Evolutionary conservation across 2,113 vertebrate species (phyloP).

Genomic region (Porphyrio hochstetteri): DNA sequence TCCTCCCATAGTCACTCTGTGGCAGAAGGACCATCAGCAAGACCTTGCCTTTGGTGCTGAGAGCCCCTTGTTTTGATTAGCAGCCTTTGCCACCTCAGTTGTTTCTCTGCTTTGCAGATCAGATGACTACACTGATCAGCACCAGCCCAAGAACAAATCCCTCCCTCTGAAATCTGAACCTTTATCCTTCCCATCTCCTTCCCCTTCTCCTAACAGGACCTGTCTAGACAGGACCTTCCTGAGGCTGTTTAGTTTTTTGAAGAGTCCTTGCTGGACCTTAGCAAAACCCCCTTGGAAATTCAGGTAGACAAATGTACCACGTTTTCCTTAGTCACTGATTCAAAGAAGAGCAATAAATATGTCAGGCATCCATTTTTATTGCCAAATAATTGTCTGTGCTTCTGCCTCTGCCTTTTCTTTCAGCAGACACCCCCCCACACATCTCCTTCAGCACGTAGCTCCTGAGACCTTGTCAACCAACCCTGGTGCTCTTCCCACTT

Average conservation of each 20-base stretch:
- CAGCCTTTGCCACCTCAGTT: background rate
- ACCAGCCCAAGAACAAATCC: background rate
- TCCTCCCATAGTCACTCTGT: accelerated
- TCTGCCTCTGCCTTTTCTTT: background rate
- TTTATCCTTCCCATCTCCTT: background rate
- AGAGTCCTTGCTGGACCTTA: background rate
- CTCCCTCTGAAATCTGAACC: background rate
- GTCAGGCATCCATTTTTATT: background rate
- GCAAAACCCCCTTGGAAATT: background rate
- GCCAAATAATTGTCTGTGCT: background rate
- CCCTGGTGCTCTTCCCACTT: background rate
- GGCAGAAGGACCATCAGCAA: background rate
- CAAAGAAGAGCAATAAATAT: background rate
- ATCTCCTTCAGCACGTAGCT: background rate
- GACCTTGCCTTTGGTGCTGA: background rate
- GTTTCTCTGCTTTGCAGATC: background rate
- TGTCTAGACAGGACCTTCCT: background rate
- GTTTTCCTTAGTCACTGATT: background rate
- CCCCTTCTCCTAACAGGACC: background rate
- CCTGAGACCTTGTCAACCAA: background rate
- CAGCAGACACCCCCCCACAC: background rate
- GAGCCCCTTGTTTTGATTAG: background rate
- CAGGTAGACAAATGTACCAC: background rate
- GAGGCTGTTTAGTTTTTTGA: background rate
- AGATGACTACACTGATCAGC: background rate